phyloP scores from a whole-genome alignment of 2,888 invertebrate species.

The Acrobeloides nanus region DNA sequence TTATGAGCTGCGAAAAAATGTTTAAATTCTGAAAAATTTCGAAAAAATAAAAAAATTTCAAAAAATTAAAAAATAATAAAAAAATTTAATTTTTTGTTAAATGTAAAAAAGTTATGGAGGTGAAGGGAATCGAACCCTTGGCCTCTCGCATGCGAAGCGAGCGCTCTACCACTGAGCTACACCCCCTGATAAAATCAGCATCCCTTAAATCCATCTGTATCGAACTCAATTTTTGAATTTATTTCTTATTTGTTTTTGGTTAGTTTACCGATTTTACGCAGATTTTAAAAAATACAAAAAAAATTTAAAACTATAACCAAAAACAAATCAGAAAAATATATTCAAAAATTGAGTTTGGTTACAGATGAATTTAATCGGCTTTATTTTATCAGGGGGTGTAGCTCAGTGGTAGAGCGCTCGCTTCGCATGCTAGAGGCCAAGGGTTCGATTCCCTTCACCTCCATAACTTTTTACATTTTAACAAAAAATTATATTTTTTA shows the following conservation, averaged over 20 bases:
- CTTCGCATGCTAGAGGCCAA: constrained; percentile 49
- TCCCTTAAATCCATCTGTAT: background rate
- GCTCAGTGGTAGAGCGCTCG: constrained; percentile 49
- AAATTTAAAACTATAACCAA: too few relatives aligned
- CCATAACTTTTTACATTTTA: too few relatives aligned
- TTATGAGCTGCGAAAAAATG: background rate
- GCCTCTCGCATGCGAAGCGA: constrained; percentile 50
- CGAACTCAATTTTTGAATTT: background rate
- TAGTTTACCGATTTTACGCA: too few relatives aligned
- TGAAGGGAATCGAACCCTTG: background rate
- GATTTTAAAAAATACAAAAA: too few relatives aligned
- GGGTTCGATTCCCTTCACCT: too few relatives aligned
- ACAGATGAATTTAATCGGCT: too few relatives aligned
- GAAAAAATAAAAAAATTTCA: constrained; percentile 1
- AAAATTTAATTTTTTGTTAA: background rate
- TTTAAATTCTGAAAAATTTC: background rate
- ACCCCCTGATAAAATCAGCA: constrained; percentile 21
- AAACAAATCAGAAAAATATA: too few relatives aligned
- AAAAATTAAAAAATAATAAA: background rate
- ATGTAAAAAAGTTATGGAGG: background rate
- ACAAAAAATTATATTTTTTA: too few relatives aligned
- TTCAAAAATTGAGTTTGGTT: too few relatives aligned
- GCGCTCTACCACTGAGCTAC: constrained; percentile 51
- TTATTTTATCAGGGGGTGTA: too few relatives aligned
- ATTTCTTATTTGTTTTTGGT: constrained; percentile 12